These are phyloP conservation scores for Drosophila macrospina DNA, from an alignment of 2,888 invertebrate species.

Conservation along the genomic window DNA sequence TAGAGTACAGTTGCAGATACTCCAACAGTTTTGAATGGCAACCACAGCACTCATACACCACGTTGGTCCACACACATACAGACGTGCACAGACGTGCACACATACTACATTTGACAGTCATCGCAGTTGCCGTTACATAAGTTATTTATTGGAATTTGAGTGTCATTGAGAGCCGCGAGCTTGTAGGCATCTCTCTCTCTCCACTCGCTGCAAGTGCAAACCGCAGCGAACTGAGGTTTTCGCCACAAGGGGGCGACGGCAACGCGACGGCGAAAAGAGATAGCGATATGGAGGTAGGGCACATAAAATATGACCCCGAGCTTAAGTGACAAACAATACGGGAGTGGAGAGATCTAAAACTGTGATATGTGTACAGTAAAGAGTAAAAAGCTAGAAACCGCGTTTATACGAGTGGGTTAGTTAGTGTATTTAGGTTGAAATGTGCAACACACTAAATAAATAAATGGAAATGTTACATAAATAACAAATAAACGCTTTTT, in stretches of 20 bases:
- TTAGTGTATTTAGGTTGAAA: neutral
- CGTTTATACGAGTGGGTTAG: neutral
- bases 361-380: conserved; percentile 18
- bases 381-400: conserved; percentile 1
- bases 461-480: neutral
- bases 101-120: conserved; percentile 44
- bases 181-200: conserved; percentile 13
- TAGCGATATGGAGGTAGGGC: neutral
- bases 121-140: conserved; percentile 63
- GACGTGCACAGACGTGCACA: neutral
- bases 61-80: conserved; percentile 5
- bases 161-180: conserved; percentile 49
- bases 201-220: conserved; percentile 24
- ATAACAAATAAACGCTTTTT: neutral
- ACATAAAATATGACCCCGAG: conserved; percentile 45
- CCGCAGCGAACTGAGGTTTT: conserved; percentile 56
- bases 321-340: conserved; percentile 50
- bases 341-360: conserved; percentile 1
- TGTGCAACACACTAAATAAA: neutral
- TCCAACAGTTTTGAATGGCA: conserved; percentile 36
- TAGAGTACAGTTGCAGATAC: conserved; percentile 25
- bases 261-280: neutral
- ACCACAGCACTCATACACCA: conserved; percentile 52
- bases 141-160: conserved; percentile 73
- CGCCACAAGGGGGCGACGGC: neutral